Percentiles rank a stretch among this genome's conserved stretches.
Evolutionary conservation across 64 coral and sea anemone species (phyloP).

Genomic region (Astreopora myriophthalma): DNA sequence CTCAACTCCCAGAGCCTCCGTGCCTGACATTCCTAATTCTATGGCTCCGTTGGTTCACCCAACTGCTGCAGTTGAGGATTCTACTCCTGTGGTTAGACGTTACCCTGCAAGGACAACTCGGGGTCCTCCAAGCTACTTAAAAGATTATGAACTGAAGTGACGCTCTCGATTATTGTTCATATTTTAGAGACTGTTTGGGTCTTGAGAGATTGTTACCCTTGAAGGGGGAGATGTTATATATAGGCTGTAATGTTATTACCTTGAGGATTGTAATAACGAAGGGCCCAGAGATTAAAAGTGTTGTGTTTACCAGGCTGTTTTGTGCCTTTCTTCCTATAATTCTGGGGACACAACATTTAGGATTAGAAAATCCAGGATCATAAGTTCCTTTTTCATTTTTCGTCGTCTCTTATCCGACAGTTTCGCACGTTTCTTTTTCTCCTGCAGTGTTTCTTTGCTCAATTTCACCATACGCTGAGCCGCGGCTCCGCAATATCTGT

Average conservation of each 20-base stretch:
- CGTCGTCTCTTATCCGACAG: too few species aligned
- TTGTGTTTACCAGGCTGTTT: neutral
- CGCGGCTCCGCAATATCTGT: too few species aligned
- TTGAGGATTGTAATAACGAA: neutral
- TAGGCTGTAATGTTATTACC: neutral
- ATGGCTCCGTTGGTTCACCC: neutral
- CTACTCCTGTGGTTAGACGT: neutral
- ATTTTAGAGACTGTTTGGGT: neutral
- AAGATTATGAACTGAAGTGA: neutral
- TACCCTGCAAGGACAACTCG: neutral
- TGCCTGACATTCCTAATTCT: neutral
- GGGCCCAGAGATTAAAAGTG: too few species aligned
- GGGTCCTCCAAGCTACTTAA: neutral
- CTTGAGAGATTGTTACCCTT: neutral
- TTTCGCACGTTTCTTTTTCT: too few species aligned
- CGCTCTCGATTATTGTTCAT: neutral
- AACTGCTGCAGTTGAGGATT: neutral
- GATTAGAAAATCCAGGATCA: too few species aligned
- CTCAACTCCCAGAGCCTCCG: neutral
- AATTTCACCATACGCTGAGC: too few species aligned
- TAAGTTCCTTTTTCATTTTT: too few species aligned
- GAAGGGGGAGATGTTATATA: neutral
- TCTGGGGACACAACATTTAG: too few species aligned
- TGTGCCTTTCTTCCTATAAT: neutral
- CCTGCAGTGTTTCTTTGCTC: too few species aligned